Base-by-base conservation (phyloP, 1,140 invertebrate species). In the Thalassaphorura encarpata region DNA sequence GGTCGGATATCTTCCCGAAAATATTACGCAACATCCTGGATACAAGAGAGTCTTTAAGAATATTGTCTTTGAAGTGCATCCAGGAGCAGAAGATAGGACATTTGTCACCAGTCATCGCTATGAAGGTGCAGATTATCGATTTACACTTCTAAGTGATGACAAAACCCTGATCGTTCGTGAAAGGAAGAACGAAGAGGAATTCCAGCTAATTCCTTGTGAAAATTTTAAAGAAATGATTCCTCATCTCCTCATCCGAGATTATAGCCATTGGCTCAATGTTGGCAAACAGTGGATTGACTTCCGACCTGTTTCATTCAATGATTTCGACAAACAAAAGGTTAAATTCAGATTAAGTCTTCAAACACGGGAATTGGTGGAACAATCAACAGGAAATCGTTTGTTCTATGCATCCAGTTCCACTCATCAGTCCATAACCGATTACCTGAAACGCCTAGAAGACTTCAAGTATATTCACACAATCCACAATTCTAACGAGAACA, bases 11-110 rank as follows among this genome's bases (percentile, higher is more conserved):
- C 26, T 60, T 15, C 33, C 58, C 0, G 24, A 15, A 16, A 23
- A n/a, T 3, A 51, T 55, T 24, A 46, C 48, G 43, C 40, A 31
- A 5, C 46, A 54, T 26, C 16, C 23, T 1, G 56, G 48, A 15
- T 58, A 36, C 41, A 15, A 53, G 13, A 1, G 56, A 36, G 33
- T 41, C 0, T 58, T 58, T 26, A 28, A 28, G n/a, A 53, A 33
- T 5, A 52, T 40, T 29, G 15, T 13, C 6, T 58, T 58, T 31
- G 41, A 58, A 39, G 56, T 58, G 2, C 42, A 58, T 16, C 48
- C 55, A 1, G 51, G 27, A 16, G 39, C 49, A 19, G 48, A 57
- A 40, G 39, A 33, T 3, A 49, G 55, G 2, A n/a, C 39, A 28
- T 48, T 57, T 40, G 46, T 57, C 1, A 52, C 55, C 1, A 23